Conservation (phyloP, 1,140 invertebrate genomes). For the Pinna nobilis region DNA sequence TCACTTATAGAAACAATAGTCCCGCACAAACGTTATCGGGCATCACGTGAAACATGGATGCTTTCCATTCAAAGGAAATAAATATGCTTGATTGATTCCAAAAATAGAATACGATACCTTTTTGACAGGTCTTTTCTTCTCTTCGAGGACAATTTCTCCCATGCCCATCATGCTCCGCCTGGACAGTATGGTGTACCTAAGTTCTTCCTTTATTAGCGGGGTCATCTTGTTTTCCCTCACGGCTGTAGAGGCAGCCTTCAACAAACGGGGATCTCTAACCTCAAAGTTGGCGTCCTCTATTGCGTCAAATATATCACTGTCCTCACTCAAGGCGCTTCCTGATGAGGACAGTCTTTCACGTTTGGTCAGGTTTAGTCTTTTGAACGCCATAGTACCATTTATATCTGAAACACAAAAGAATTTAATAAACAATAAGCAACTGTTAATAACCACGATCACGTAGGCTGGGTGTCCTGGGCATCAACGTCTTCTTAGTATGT, state of each 20-base stretch:
- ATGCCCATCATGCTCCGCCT: slow-evolving; percentile 12
- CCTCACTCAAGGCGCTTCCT: slow-evolving; percentile 18
- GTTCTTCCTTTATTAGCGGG: slow-evolving; percentile 29
- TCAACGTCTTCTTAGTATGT: no score
- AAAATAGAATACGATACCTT: not conserved
- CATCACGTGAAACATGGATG: no score
- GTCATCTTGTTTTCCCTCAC: not conserved
- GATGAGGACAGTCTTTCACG: slow-evolving; percentile 20
- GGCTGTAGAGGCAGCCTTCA: not conserved
- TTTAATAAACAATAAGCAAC: no score
- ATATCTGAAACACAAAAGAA: no score
- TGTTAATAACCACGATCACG: no score
- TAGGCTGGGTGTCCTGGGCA: no score
- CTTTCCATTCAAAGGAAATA: not conserved
- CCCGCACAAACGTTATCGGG: no score
- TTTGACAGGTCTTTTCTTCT: slow-evolving; percentile 18
- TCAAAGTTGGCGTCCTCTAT: slow-evolving; percentile 1
- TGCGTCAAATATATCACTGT: not conserved
- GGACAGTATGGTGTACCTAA: slow-evolving; percentile 17
- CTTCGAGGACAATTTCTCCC: slow-evolving; percentile 19
- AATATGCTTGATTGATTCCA: not conserved
- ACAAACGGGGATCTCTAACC: slow-evolving; percentile 5
- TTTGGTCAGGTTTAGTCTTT: no score
- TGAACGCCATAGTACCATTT: no score
- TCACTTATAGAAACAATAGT: no score